Percentiles rank a stretch among this genome's conserved stretches.
These are phyloP conservation scores for Vidua macroura DNA, from an alignment of 2,113 vertebrate species.

Conservation along the genomic window DNA sequence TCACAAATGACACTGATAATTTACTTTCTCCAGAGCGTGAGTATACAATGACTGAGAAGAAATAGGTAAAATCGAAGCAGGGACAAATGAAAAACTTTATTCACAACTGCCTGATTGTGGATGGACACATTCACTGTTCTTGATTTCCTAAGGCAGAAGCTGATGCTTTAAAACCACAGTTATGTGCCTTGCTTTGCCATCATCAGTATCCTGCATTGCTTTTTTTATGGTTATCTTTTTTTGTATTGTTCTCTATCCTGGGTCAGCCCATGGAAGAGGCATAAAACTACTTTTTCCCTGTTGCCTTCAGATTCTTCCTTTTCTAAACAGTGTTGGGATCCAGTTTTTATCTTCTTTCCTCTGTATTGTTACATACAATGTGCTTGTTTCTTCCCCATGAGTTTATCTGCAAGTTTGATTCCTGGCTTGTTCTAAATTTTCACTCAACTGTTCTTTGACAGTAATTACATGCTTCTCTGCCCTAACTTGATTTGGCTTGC, in stretches of 20 bases:
- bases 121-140: fast-evolving
- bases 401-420: slow-evolving; percentile 11
- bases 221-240: neutral
- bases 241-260: neutral
- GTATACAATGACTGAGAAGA: neutral
- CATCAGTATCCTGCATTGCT: neutral
- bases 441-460: slow-evolving; percentile 30
- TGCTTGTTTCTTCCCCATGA: neutral
- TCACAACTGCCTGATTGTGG: neutral
- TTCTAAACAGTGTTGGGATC: neutral
- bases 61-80: neutral
- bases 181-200: neutral
- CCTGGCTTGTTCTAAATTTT: slow-evolving; percentile 8
- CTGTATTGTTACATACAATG: neutral
- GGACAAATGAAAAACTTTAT: neutral
- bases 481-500: slow-evolving; percentile 58
- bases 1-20: neutral
- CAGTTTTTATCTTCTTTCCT: neutral
- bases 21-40: neutral
- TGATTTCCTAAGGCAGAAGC: neutral
- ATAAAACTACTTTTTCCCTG: neutral
- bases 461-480: slow-evolving; percentile 62
- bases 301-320: neutral
- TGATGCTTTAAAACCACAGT: neutral
- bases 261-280: neutral